These are phyloP conservation scores for Drosophila teissieri DNA, from an alignment of 1,140 invertebrate genomes.

Conservation along the genomic window DNA sequence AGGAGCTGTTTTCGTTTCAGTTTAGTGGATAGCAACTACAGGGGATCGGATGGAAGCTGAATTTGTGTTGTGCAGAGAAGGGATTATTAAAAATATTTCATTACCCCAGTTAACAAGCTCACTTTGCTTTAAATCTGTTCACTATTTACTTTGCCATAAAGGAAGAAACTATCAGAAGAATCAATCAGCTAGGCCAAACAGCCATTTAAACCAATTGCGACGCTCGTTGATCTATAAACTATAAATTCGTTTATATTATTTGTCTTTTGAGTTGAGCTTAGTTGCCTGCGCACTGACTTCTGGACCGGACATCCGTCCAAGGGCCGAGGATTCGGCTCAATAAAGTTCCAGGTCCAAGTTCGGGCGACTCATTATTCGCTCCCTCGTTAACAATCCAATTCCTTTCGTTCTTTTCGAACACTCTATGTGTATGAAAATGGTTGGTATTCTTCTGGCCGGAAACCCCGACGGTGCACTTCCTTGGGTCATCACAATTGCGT, in stretches of 20 bases:
- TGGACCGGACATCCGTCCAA: conserved; percentile 32
- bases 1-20: conserved; percentile 33
- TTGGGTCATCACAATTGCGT: conserved; percentile 50
- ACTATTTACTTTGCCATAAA: conserved; percentile 2
- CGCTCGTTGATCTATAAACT: conserved; percentile 11
- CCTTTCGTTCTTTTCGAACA: conserved; percentile 4
- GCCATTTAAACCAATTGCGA: conserved; percentile 4
- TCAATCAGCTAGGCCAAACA: conserved; percentile 10
- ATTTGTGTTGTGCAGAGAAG: not conserved
- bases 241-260: conserved; percentile 1
- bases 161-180: not conserved
- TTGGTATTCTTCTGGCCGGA: conserved; percentile 49
- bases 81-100: too few relatives aligned
- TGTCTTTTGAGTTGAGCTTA: not conserved
- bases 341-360: conserved; percentile 37
- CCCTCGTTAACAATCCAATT: conserved; percentile 39
- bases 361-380: conserved; percentile 26
- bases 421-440: not conserved
- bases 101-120: too few relatives aligned
- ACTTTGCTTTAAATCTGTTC: not conserved
- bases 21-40: conserved; percentile 4
- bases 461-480: conserved; percentile 48
- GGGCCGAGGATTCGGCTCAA: conserved; percentile 10
- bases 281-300: conserved; percentile 10
- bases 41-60: conserved; percentile 16